These are phyloP conservation scores for Lepus townsendii DNA, from an alignment of 2,797 vertebrate species.

Conservation along the genomic window DNA sequence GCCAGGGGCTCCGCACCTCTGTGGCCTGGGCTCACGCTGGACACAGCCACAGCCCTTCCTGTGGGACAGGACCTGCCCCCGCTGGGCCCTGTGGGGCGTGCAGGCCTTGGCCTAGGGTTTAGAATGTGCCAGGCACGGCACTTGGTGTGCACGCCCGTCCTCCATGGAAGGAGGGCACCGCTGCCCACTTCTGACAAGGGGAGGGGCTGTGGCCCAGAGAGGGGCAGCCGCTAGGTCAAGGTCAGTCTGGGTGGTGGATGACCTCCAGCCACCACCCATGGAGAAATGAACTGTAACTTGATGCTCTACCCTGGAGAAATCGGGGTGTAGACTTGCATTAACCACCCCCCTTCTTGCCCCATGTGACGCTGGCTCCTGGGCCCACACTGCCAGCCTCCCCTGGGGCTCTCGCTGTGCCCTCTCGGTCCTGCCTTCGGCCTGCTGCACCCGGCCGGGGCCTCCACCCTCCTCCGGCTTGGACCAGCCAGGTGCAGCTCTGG, in stretches of 20 bases:
- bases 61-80: too few species aligned
- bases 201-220: not conserved
- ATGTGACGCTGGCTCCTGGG: not conserved
- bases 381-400: not conserved
- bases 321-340: not conserved
- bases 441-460: slow-evolving; percentile 4
- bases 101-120: rapidly evolving
- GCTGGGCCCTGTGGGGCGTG: rapidly evolving
- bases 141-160: rapidly evolving
- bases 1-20: not conserved
- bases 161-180: rapidly evolving
- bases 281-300: slow-evolving; percentile 41
- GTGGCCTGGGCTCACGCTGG: not conserved
- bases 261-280: not conserved
- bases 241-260: slow-evolving; percentile 37
- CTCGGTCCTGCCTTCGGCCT: not conserved
- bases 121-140: rapidly evolving
- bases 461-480: slow-evolving; percentile 48
- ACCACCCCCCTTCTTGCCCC: not conserved
- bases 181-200: not conserved
- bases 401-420: not conserved
- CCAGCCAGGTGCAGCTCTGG: slow-evolving; percentile 4
- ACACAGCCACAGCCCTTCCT: too few species aligned
- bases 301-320: slow-evolving; percentile 14
- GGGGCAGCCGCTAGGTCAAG: slow-evolving; percentile 5